phyloP scores from a whole-genome alignment of 1,140 invertebrate species.

The Heterodera carotae region DNA sequence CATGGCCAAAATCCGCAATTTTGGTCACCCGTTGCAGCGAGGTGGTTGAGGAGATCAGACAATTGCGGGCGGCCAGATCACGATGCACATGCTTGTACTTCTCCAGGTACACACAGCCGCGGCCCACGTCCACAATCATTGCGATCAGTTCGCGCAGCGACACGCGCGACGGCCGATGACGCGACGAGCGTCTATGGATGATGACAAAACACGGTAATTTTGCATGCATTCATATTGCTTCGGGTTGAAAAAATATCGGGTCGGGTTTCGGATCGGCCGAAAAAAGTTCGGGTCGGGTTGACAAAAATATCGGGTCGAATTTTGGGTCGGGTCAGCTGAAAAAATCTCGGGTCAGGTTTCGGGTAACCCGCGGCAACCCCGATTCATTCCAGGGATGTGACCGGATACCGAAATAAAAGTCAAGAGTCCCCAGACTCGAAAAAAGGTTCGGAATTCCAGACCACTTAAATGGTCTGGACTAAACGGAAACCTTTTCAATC shows the following conservation, averaged over 20 bases:
- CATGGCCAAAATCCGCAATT: constrained; percentile 92
- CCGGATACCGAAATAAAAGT: no score
- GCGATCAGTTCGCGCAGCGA: constrained; percentile 80
- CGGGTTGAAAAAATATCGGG: no score
- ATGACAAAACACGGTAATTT: neutral
- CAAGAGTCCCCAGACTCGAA: no score
- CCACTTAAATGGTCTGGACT: no score
- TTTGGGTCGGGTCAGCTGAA: no score
- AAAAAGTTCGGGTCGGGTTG: neutral
- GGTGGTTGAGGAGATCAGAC: constrained; percentile 65
- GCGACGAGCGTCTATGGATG: neutral
- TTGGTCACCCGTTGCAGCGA: constrained; percentile 76
- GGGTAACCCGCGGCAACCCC: no score
- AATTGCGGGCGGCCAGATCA: constrained; percentile 76
- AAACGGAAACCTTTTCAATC: no score
- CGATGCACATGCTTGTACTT: constrained; percentile 89
- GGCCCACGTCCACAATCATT: constrained; percentile 91
- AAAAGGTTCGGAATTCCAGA: no score
- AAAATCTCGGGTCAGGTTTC: no score
- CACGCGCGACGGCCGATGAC: constrained; percentile 67
- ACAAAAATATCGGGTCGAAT: no score
- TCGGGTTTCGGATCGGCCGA: neutral
- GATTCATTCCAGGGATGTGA: no score
- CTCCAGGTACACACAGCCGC: constrained; percentile 74
- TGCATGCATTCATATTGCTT: neutral